phyloP scores from a whole-genome alignment of 2,113 vertebrate genomes.

The Leucoraja erinaceus region DNA sequence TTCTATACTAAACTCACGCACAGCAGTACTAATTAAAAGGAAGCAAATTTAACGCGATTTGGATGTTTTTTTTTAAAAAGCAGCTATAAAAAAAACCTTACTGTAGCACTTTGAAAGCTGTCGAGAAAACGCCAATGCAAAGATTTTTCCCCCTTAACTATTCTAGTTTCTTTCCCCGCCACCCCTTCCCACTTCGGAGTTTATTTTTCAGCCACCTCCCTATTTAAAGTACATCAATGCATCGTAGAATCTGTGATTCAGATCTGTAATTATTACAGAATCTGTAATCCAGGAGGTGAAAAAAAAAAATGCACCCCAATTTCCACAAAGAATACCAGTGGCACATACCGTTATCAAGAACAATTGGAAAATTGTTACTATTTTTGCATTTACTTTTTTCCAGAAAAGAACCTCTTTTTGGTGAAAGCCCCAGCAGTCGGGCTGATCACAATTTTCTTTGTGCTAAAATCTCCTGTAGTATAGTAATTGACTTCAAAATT shows the following conservation, averaged over 20 bases:
- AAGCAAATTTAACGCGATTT: constrained; percentile 8
- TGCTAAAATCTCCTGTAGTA: constrained; percentile 18
- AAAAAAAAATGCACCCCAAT: neutral
- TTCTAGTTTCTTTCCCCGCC: neutral
- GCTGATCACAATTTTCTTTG: neutral
- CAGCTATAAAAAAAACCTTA: constrained; percentile 15
- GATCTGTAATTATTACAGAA: too few species aligned
- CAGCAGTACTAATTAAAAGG: constrained; percentile 14
- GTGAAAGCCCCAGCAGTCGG: neutral
- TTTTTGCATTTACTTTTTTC: neutral
- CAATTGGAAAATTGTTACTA: neutral
- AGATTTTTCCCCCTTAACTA: neutral
- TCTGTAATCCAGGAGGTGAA: too few species aligned
- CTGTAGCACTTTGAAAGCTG: constrained; percentile 37
- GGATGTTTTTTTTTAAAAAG: neutral
- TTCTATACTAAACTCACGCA: neutral
- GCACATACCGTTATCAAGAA: neutral
- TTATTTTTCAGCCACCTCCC: constrained; percentile 2
- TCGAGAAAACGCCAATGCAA: constrained; percentile 31
- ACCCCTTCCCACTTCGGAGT: neutral
- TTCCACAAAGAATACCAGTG: neutral
- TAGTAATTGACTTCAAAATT: constrained; percentile 16
- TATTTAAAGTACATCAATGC: neutral
- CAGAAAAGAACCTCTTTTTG: neutral
- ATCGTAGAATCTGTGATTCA: neutral